Evolutionary conservation across 2,888 invertebrate genomes (phyloP).

Genomic region (Proisotoma minuta): DNA sequence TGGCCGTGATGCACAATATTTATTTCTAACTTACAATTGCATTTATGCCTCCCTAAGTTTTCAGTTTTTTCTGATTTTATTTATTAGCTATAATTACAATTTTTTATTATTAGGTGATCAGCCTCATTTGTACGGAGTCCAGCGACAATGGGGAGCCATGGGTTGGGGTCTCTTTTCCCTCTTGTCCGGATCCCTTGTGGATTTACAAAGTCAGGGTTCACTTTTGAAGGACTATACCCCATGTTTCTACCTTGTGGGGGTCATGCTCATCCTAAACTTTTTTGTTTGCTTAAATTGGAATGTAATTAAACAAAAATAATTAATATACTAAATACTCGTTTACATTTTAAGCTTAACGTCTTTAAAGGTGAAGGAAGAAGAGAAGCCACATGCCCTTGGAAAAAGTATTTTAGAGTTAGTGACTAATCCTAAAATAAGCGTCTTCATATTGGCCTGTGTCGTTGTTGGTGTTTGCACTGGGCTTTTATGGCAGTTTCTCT

Average conservation of each 20-base stretch:
- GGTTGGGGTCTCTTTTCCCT: constrained; percentile 79
- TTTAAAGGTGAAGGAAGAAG: constrained; percentile 50
- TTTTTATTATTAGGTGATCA: constrained; percentile 58
- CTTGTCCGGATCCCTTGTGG: constrained; percentile 71
- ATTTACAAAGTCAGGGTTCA: constrained; percentile 62
- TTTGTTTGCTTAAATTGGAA: constrained; percentile 45
- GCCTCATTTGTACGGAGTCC: constrained; percentile 72
- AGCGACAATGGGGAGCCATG: constrained; percentile 80
- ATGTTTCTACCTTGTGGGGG: constrained; percentile 67
- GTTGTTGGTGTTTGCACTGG: constrained; percentile 78
- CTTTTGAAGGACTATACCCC: constrained; percentile 67
- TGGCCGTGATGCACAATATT: background rate
- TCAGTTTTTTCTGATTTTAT: no score
- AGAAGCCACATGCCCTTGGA: constrained; percentile 51
- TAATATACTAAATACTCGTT: background rate
- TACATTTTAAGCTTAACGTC: constrained; percentile 4
- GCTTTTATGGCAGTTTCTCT: constrained; percentile 80
- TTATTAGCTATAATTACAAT: background rate
- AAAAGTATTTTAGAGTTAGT: constrained; percentile 64
- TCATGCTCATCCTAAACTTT: constrained; percentile 36
- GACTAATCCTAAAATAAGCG: constrained; percentile 61
- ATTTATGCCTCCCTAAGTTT: no score
- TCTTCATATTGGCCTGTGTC: constrained; percentile 75
- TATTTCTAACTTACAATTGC: no score
- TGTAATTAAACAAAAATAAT: no score